Evolutionary conservation across 1,140 invertebrate genomes (phyloP).

Genomic region (Grapholita molesta): DNA sequence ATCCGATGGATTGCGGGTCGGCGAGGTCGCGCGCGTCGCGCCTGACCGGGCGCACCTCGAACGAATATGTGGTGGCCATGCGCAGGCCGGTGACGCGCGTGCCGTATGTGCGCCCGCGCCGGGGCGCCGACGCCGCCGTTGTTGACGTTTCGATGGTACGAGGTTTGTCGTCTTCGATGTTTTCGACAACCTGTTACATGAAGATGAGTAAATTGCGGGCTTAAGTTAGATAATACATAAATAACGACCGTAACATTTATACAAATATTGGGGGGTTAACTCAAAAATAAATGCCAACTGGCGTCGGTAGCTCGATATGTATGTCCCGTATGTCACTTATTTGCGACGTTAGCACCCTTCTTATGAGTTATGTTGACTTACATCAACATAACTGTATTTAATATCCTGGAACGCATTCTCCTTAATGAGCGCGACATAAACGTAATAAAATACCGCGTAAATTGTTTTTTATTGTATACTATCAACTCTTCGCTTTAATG

Average conservation of each 20-base stretch:
- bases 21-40: conserved; percentile 63
- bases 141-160: conserved; percentile 30
- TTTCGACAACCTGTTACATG: conserved; percentile 66
- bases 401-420: background rate
- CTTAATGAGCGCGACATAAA: background rate
- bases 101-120: conserved; percentile 69
- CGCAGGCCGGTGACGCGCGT: conserved; percentile 81
- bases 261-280: too few species aligned
- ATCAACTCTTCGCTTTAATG: background rate
- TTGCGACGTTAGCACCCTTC: background rate
- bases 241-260: too few species aligned
- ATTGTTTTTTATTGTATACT: too few species aligned
- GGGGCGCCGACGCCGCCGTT: conserved; percentile 35
- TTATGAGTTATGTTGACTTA: background rate
- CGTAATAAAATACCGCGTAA: background rate
- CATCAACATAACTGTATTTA: background rate
- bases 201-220: background rate
- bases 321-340: background rate
- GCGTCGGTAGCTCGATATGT: too few species aligned
- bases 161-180: conserved; percentile 56
- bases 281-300: too few species aligned
- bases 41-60: conserved; percentile 82
- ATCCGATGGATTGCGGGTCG: conserved; percentile 66
- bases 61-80: conserved; percentile 89
- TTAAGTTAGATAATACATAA: too few species aligned